Evolutionary conservation across 2,888 invertebrate species (phyloP).

Genomic region (Myathropa florea): DNA sequence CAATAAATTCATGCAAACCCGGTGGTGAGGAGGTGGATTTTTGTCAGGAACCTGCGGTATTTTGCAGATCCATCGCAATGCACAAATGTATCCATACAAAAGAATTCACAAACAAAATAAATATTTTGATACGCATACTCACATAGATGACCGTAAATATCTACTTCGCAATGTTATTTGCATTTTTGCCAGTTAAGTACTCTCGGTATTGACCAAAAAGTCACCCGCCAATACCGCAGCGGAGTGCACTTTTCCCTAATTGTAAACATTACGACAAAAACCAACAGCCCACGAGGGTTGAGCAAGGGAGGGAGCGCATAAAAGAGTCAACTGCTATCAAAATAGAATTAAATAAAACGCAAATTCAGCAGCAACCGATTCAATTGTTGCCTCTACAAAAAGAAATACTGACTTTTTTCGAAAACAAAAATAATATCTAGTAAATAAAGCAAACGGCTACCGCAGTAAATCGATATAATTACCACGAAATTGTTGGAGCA

Average conservation of each 20-base stretch:
- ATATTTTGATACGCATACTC: neutral
- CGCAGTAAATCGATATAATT: conserved; percentile 1
- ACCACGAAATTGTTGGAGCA: neutral
- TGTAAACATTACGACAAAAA: neutral
- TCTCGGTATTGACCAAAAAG: conserved; percentile 22
- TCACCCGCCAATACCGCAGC: conserved; percentile 10
- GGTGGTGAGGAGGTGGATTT: neutral
- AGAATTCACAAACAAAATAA: neutral
- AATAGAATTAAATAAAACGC: conserved; percentile 17
- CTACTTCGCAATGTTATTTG: conserved; percentile 24
- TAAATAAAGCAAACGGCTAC: neutral
- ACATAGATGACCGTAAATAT: neutral
- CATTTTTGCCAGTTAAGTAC: conserved; percentile 7
- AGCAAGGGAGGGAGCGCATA: neutral
- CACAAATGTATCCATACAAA: neutral
- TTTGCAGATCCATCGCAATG: neutral
- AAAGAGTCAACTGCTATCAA: conserved; percentile 3
- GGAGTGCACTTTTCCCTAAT: conserved; percentile 35
- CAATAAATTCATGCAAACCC: neutral
- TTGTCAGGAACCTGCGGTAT: neutral
- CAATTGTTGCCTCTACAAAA: neutral
- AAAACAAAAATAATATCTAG: neutral
- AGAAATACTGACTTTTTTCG: neutral
- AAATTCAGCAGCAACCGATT: neutral
- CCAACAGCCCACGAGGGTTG: neutral